These are phyloP conservation scores for Entomobrya proxima DNA, from an alignment of 2,888 invertebrate genomes.

Conservation along the genomic window DNA sequence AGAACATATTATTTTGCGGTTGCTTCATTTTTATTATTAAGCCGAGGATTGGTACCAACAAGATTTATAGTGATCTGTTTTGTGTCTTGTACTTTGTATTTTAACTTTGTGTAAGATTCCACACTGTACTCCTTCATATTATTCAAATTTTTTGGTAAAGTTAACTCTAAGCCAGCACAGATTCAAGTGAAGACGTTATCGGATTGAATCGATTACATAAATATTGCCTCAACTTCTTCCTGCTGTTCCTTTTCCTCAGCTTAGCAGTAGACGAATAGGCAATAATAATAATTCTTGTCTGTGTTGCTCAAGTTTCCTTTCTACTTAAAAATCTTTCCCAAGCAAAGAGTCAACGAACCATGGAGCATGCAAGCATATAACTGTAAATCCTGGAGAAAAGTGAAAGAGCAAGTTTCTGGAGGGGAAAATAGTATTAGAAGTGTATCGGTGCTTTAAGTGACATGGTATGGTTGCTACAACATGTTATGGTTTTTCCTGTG, in stretches of 20 bases:
- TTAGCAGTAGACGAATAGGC: neutral
- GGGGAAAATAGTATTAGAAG: neutral
- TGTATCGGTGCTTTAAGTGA: neutral
- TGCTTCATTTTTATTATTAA: neutral
- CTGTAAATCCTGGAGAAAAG: conserved; percentile 44
- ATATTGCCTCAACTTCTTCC: no score
- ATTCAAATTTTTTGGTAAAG: neutral
- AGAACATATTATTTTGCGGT: neutral
- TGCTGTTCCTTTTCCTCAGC: neutral
- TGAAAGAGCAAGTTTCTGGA: conserved; percentile 25
- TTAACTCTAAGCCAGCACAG: neutral
- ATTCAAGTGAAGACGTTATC: neutral
- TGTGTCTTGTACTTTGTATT: neutral
- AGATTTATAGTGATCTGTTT: neutral
- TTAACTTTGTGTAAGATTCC: neutral
- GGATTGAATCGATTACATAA: conserved; percentile 12
- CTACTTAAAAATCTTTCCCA: neutral
- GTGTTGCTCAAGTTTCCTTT: conserved; percentile 18
- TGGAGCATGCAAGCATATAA: conserved; percentile 1
- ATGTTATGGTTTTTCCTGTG: neutral
- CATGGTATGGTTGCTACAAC: neutral
- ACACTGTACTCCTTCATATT: neutral
- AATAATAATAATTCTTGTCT: conserved; percentile 23
- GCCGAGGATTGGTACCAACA: neutral
- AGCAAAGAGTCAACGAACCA: conserved; percentile 44